These are phyloP conservation scores for Ecliptopera silaceata DNA, from an alignment of 2,888 invertebrate genomes.

Conservation along the genomic window DNA sequence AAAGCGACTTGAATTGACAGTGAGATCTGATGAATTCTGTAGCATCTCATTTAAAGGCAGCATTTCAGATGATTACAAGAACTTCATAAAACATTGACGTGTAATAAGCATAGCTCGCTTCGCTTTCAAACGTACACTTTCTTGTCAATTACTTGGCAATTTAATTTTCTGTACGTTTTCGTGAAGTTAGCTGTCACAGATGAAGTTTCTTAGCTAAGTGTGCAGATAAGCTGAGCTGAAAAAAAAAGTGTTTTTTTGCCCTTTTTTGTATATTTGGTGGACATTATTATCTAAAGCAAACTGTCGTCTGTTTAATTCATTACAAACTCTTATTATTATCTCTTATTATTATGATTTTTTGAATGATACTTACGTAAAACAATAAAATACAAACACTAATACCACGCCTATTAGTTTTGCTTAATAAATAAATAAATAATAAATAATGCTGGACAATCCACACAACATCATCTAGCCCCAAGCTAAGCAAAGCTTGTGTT, in stretches of 20 bases:
- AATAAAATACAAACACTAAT: too few species aligned
- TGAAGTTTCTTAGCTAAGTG: conserved; percentile 42
- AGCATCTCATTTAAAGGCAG: not conserved
- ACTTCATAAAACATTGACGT: conserved; percentile 11
- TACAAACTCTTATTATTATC: too few species aligned
- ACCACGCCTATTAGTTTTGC: too few species aligned
- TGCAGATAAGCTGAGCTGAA: conserved; percentile 6
- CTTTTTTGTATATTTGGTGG: too few species aligned
- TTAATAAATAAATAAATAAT: too few species aligned
- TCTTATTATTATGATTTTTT: too few species aligned
- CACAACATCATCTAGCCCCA: too few species aligned
- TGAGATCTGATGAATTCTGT: not conserved
- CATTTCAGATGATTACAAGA: conserved; percentile 15
- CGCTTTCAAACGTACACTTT: conserved; percentile 49
- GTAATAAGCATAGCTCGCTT: conserved; percentile 25
- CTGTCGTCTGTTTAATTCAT: too few species aligned
- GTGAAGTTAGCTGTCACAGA: conserved; percentile 43
- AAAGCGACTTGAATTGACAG: not conserved
- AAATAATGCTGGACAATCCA: too few species aligned
- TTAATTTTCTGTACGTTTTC: conserved; percentile 59
- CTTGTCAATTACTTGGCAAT: conserved; percentile 61
- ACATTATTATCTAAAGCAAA: not conserved
- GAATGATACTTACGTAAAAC: too few species aligned
- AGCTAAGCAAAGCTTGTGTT: too few species aligned
- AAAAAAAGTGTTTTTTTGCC: not conserved